Base-by-base conservation (phyloP, 2,113 vertebrate genomes). In the Carlito syrichta region DNA sequence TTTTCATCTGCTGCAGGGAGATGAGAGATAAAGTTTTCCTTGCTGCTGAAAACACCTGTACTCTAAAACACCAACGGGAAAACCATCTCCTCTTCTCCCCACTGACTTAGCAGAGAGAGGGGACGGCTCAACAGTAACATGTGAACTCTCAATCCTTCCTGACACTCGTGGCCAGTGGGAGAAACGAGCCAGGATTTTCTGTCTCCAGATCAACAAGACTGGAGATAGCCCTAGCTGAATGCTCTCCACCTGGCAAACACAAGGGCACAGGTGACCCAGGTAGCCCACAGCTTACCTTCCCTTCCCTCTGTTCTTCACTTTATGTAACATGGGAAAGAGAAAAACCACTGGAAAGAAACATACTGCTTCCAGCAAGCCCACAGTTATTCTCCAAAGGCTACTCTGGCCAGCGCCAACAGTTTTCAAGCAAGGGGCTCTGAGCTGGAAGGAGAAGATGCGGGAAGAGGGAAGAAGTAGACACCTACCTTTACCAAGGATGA, bases 341-440 rank as follows among this genome's bases (percentile, higher is more conserved):
- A 58, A 50, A 54, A 63, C 27, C 40, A 30, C 0, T 27, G 30
- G 25, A n/a, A 54, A 54, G 11, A 23, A 32, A 20, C 6, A 48
- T 25, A 40, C 4, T 6, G 30, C 35, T 82, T 58, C 89, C 23
- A 38, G 43, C 30, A 77, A 52, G 45, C 58, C 56, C 3, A 38
- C 1, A 11, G 54, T 66, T 35, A 22, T 11, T 83, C n/a, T 76
- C 82, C 66, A 82, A 58, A 71, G 50, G 45, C 3, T 52, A 22
- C 60, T 73, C 89, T 63, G 35, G 60, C 43, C 83, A 45, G 11
- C 1, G 3, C 40, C 78, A 43, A 58, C 45, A 50, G n/a, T 35
- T 74, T 62, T 78, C n/a, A 79, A 82, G 83, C 86, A 77, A 38
- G 5, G 82, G 83, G 73, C 87, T 92, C 66, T 89, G n/a, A 91